A percentile compares a stretch with the other conserved stretches of the same genome.
phyloP scores from a whole-genome alignment of 2,797 vertebrate species.

The Pangasius larnaudii region DNA sequence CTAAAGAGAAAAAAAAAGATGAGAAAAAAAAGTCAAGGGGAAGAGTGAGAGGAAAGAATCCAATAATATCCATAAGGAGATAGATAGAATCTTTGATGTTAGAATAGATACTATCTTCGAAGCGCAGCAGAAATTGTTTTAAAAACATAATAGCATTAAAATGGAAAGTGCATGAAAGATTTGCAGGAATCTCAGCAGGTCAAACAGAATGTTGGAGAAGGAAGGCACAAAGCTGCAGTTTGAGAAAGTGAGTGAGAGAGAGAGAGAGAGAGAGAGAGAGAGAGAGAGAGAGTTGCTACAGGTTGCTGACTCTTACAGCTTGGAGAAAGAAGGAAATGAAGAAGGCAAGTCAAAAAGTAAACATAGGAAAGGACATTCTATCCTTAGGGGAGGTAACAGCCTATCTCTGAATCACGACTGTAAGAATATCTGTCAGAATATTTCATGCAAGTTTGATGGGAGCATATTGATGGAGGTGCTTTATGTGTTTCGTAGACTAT shows the following conservation, averaged over 20 bases:
- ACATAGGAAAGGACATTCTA: constrained; percentile 32
- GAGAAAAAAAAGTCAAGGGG: background rate
- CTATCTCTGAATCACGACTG: constrained; percentile 31
- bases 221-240: background rate
- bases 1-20: background rate
- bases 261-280: background rate
- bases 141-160: constrained; percentile 13
- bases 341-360: constrained; percentile 15
- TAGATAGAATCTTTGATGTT: background rate
- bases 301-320: constrained; percentile 33
- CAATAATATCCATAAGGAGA: constrained; percentile 1
- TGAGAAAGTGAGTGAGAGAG: background rate
- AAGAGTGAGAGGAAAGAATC: background rate
- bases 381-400: constrained; percentile 27
- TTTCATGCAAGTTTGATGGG: constrained; percentile 47
- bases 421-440: constrained; percentile 48
- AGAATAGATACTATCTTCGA: constrained; percentile 12
- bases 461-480: constrained; percentile 35
- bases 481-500: constrained; percentile 19
- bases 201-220: background rate
- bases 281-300: background rate
- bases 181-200: constrained; percentile 3
- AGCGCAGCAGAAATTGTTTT: constrained; percentile 3
- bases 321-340: constrained; percentile 27
- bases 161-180: background rate